Base-by-base conservation (phyloP, 2,888 invertebrate species). In the Hesperia comma region DNA sequence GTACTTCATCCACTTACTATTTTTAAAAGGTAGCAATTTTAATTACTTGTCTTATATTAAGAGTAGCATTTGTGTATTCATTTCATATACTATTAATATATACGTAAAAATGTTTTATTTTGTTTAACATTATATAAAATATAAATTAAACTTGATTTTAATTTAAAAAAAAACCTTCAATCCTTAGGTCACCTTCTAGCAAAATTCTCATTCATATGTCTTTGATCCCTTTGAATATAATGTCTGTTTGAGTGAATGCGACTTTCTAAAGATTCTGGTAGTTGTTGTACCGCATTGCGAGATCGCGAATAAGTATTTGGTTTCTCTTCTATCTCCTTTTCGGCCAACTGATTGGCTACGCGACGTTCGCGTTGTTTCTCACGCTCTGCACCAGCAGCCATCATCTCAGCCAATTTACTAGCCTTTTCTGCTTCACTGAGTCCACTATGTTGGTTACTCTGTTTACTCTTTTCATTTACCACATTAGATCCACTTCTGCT, bases 201-300 rank as follows among this genome's bases (percentile, higher is more conserved):
- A 91, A 98, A 98, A 87, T 98, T 95, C 69, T 95, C 94, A 76
- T 97, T 95, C 97, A 98, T 97, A 60, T 97, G 95, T 26, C 93
- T 90, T 19, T 94, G 94, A 4, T 96, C 96, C 67, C 98, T 94
- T 84, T 99, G 98, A 72, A 98, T 97, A 77, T 97, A 97, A 84
- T 98, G 97, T 53, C 97, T 94, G 82, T 98, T 99, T 14, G 98
- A 95, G 79, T 96, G 97, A 60, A 99, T 95, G 74, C 98, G 94
- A 70, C 95, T 95, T 79, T 97, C 98, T 0, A 99, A 95, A 10
- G 96, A 95, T 64, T 95, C 95, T 21, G 93, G 94, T 72, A 94
- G 93, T 0, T 95, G 95, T 62, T 77, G 93, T 78, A 79, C 94
- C 87, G 71, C 92, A 90, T 74, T 84, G 82, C 71, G 89, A 71